Evolutionary conservation across 2,113 vertebrate genomes (phyloP).

Genomic region (Cavia porcellus): DNA sequence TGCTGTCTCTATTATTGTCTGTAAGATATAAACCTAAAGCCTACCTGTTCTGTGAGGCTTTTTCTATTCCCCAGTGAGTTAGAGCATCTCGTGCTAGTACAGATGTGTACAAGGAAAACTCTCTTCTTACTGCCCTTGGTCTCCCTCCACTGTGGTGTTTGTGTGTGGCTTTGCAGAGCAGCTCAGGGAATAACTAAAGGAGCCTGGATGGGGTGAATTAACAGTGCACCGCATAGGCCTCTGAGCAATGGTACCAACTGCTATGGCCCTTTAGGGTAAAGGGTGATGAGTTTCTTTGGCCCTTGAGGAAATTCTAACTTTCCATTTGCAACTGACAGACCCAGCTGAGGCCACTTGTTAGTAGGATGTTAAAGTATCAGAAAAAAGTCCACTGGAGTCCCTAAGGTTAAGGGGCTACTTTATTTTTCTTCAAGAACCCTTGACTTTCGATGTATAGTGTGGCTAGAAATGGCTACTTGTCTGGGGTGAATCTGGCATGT

Average conservation of each 20-base stretch:
- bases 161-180: not conserved
- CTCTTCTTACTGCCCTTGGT: not conserved
- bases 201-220: not conserved
- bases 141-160: not conserved
- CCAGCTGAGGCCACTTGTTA: not conserved
- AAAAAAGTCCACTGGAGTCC: not conserved
- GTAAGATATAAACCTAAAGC: not conserved
- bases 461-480: not conserved
- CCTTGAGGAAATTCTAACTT: not conserved
- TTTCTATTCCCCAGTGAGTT: not conserved
- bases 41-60: not conserved
- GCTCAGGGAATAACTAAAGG: not conserved
- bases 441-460: not conserved
- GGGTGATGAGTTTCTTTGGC: not conserved
- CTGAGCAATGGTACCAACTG: not conserved
- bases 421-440: not conserved
- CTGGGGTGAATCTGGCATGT: not conserved
- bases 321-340: not conserved
- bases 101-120: not conserved
- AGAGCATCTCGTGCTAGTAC: not conserved
- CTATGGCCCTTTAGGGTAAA: not conserved
- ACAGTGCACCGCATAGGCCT: not conserved
- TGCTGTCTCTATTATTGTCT: not conserved
- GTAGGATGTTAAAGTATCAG: not conserved
- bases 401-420: not conserved